A percentile compares a stretch with the other conserved stretches of the same genome.
phyloP scores from a whole-genome alignment of 2,113 vertebrate species.

The Hyperoodon ampullatus region DNA sequence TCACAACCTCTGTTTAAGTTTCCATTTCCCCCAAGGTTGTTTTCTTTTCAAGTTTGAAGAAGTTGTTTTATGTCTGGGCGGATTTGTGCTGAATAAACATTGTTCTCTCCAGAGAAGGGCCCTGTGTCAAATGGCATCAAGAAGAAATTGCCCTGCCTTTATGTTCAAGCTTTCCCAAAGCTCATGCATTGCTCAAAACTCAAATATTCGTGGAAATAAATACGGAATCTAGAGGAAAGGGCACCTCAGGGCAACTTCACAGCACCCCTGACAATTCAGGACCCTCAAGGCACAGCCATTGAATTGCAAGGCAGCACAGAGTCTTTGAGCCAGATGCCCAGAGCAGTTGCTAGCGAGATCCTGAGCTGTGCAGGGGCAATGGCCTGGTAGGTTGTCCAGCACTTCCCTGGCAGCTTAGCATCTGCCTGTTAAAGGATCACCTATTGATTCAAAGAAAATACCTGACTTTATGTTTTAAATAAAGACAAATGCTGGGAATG shows the following conservation, averaged over 20 bases:
- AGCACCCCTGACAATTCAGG: slow-evolving; percentile 10
- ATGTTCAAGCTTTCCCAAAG: slow-evolving; percentile 53
- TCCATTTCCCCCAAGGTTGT: slow-evolving; percentile 62
- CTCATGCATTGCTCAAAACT: slow-evolving; percentile 51
- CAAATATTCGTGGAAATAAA: slow-evolving; percentile 69
- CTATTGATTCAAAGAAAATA: slow-evolving; percentile 38
- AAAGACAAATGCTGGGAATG: not conserved
- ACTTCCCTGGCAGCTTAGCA: not conserved
- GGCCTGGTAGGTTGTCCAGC: not conserved
- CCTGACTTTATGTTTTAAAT: slow-evolving; percentile 29
- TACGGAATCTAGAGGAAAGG: slow-evolving; percentile 50
- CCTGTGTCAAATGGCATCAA: slow-evolving; percentile 67
- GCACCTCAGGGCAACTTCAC: slow-evolving; percentile 49
- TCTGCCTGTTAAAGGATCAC: slow-evolving; percentile 31
- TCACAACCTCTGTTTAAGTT: slow-evolving; percentile 60
- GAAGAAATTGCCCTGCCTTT: slow-evolving; percentile 61
- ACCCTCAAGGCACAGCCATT: slow-evolving; percentile 25
- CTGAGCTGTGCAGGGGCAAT: not conserved
- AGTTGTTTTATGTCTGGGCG: slow-evolving; percentile 65
- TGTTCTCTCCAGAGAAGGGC: slow-evolving; percentile 58
- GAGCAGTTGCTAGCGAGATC: not conserved
- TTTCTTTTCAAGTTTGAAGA: slow-evolving; percentile 65
- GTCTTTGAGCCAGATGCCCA: not conserved
- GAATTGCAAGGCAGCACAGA: not conserved
- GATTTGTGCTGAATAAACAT: slow-evolving; percentile 73